phyloP scores from a whole-genome alignment of 2,797 vertebrate genomes.

The Vespertilio murinus region DNA sequence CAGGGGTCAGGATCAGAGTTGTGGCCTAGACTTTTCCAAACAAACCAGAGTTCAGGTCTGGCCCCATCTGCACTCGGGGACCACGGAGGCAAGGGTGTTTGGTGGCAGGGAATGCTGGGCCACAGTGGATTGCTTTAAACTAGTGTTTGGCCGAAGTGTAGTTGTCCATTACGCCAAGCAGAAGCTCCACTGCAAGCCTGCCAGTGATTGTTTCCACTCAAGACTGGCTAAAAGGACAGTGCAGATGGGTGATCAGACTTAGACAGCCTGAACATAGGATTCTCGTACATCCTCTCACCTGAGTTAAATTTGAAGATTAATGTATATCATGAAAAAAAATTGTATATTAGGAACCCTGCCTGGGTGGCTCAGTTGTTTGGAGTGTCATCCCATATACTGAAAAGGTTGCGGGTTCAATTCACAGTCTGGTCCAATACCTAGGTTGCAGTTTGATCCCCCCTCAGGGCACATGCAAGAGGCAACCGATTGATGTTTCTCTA shows the following conservation, averaged over 20 bases:
- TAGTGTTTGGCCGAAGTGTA: accelerated
- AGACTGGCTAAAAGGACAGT: not conserved
- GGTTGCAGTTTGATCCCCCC: not conserved
- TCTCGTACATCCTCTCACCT: not conserved
- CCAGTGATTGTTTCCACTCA: not conserved
- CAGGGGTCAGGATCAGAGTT: not conserved
- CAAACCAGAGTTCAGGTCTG: no score
- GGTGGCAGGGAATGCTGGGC: no score
- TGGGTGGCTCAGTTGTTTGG: not conserved
- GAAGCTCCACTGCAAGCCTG: not conserved
- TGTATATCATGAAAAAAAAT: not conserved
- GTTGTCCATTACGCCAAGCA: not conserved
- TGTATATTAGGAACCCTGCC: not conserved
- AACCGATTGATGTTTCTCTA: not conserved
- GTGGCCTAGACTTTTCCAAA: not conserved
- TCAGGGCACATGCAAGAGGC: not conserved
- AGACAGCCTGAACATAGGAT: not conserved
- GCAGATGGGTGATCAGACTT: not conserved
- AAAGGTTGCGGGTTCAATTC: not conserved
- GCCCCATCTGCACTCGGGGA: no score
- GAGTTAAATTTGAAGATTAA: not conserved
- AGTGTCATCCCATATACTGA: accelerated
- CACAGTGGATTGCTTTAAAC: not conserved
- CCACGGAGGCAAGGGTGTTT: no score
- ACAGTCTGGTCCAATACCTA: not conserved